phyloP scores from a whole-genome alignment of 2,797 vertebrate species.

The Crocodylus rhombifer region DNA sequence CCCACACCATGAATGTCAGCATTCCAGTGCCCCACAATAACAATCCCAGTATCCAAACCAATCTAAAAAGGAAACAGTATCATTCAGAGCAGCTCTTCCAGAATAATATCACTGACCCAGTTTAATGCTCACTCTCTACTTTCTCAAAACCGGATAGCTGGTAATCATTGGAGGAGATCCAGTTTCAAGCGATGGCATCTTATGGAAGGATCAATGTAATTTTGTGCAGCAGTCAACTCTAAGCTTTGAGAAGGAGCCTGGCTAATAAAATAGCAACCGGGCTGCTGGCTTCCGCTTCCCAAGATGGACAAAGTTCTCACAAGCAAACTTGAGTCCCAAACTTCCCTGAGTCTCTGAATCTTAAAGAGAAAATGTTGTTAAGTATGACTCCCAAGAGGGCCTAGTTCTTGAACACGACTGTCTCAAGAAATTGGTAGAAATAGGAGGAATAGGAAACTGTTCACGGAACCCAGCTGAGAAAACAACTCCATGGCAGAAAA shows the following conservation, averaged over 20 bases:
- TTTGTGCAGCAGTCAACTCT: neutral
- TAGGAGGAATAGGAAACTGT: neutral
- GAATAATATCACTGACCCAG: neutral
- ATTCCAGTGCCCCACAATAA: neutral
- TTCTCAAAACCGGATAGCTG: neutral
- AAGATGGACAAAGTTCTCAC: neutral
- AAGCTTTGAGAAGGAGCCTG: neutral
- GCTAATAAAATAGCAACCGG: neutral
- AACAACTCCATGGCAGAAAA: neutral
- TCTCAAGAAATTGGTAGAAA: neutral
- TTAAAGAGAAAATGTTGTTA: neutral
- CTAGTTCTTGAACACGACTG: neutral
- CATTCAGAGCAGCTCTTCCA: neutral
- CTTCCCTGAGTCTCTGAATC: neutral
- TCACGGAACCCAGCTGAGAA: neutral
- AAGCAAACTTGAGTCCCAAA: neutral
- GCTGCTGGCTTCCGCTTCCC: neutral
- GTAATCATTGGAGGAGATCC: rapidly evolving
- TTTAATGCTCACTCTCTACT: slow-evolving; percentile 8
- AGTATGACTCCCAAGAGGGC: neutral
- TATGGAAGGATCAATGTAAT: slow-evolving; percentile 34
- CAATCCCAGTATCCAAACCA: rapidly evolving
- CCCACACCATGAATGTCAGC: neutral
- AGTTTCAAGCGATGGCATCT: neutral
- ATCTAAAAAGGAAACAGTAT: neutral